These are phyloP conservation scores for Araneus ventricosus DNA, from an alignment of 1,140 invertebrate genomes.

Conservation along the genomic window DNA sequence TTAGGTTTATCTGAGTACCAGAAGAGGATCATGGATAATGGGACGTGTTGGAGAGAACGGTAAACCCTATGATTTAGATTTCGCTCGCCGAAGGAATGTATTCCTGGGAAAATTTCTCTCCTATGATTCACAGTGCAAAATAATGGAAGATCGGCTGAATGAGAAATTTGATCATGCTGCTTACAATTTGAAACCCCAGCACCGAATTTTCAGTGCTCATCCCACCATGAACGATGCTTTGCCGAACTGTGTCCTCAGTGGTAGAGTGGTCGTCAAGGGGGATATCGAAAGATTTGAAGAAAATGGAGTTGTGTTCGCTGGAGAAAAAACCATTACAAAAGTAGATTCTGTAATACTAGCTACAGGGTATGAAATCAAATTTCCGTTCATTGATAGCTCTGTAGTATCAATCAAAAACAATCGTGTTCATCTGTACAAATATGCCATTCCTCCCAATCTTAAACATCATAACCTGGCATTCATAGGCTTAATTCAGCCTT, in stretches of 20 bases:
- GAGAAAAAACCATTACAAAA: constrained; percentile 74
- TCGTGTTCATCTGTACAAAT: constrained; percentile 81
- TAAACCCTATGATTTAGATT: constrained; percentile 78
- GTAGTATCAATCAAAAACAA: constrained; percentile 78
- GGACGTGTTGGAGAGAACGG: constrained; percentile 80
- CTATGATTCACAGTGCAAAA: constrained; percentile 36
- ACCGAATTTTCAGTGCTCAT: constrained; percentile 81
- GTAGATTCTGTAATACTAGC: constrained; percentile 79
- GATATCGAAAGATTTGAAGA: constrained; percentile 79
- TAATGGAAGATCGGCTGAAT: constrained; percentile 75
- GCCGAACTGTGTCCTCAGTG: constrained; percentile 81
- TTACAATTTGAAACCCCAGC: constrained; percentile 81
- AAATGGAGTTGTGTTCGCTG: constrained; percentile 79
- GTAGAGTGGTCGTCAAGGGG: constrained; percentile 80
- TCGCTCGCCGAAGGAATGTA: constrained; percentile 26
- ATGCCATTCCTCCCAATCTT: constrained; percentile 80
- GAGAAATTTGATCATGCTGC: constrained; percentile 81
- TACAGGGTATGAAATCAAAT: constrained; percentile 80
- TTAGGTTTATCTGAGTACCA: constrained; percentile 81
- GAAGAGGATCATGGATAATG: constrained; percentile 81
- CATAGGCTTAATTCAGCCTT: constrained; percentile 82
- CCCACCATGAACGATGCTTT: constrained; percentile 83
- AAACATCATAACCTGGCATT: constrained; percentile 80
- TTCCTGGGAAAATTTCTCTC: constrained; percentile 49
- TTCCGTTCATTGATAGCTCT: constrained; percentile 79